A percentile compares a stretch with the other conserved stretches of the same genome.
These are phyloP conservation scores for Hydrolagus colliei DNA, from an alignment of 2,797 vertebrate species.

Conservation along the genomic window DNA sequence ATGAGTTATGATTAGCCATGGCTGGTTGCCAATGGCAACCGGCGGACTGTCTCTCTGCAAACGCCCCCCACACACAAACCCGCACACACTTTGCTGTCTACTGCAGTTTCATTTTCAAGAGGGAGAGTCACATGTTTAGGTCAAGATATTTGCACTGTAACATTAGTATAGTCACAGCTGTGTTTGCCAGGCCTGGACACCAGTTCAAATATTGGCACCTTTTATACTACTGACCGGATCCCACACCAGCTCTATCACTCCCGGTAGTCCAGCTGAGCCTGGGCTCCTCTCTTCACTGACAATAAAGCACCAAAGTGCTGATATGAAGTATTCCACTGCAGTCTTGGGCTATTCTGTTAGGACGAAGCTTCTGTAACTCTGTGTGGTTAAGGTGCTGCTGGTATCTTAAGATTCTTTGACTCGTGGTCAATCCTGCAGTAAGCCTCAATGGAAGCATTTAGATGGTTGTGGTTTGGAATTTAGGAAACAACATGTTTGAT, in stretches of 20 bases:
- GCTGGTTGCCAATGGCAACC: slow-evolving; percentile 55
- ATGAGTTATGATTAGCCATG: slow-evolving; percentile 64
- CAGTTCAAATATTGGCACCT: slow-evolving; percentile 68
- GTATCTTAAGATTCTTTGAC: neutral
- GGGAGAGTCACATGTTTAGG: slow-evolving; percentile 55
- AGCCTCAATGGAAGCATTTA: neutral
- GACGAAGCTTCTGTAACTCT: neutral
- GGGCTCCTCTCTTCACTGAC: neutral
- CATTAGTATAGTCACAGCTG: slow-evolving; percentile 68
- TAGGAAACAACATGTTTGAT: neutral
- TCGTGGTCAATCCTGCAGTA: neutral
- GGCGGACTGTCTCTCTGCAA: slow-evolving; percentile 47
- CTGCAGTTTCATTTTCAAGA: slow-evolving; percentile 57
- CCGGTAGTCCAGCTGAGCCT: neutral
- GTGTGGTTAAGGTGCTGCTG: neutral
- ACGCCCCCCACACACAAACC: neutral
- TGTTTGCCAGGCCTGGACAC: slow-evolving; percentile 64
- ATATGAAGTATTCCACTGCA: no score
- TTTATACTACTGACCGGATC: neutral
- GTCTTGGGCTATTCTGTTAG: neutral
- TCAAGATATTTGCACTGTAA: slow-evolving; percentile 67
- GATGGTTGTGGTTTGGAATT: neutral
- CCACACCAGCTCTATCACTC: no score
- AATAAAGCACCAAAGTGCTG: neutral
- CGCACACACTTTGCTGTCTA: slow-evolving; percentile 56